Conservation (phyloP, 2,113 vertebrate species). For the Pteropus alecto region DNA sequence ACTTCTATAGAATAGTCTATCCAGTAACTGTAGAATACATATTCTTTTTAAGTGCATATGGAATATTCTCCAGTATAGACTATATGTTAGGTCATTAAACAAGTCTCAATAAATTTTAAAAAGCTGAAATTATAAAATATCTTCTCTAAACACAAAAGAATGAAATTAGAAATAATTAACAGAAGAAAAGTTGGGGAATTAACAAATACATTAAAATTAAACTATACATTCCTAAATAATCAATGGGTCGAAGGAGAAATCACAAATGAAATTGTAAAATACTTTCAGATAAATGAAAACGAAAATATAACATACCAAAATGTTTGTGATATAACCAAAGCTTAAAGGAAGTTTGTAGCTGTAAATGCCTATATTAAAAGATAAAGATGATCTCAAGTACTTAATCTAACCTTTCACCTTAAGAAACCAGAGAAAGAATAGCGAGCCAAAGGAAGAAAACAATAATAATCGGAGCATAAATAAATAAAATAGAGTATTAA, state of each 20-base stretch:
- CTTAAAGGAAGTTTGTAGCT: background rate
- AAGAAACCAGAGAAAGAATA: background rate
- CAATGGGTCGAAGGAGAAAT: background rate
- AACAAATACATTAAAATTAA: background rate
- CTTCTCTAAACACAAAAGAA: background rate
- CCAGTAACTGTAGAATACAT: background rate
- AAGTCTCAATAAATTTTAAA: background rate
- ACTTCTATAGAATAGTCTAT: background rate
- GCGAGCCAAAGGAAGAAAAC: background rate
- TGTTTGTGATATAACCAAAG: background rate
- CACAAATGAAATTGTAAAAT: background rate
- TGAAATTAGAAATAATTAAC: background rate
- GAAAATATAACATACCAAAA: background rate
- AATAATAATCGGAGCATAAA: background rate
- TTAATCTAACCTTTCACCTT: background rate
- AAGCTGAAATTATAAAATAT: background rate
- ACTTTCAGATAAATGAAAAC: background rate
- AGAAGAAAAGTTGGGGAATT: background rate
- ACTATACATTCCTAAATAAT: background rate
- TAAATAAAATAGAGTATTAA: background rate
- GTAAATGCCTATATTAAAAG: background rate
- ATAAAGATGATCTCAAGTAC: background rate
- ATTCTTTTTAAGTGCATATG: background rate
- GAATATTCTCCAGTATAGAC: background rate
- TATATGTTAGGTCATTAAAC: background rate